phyloP scores from a whole-genome alignment of 2,888 invertebrate species.

The Antitype chi region DNA sequence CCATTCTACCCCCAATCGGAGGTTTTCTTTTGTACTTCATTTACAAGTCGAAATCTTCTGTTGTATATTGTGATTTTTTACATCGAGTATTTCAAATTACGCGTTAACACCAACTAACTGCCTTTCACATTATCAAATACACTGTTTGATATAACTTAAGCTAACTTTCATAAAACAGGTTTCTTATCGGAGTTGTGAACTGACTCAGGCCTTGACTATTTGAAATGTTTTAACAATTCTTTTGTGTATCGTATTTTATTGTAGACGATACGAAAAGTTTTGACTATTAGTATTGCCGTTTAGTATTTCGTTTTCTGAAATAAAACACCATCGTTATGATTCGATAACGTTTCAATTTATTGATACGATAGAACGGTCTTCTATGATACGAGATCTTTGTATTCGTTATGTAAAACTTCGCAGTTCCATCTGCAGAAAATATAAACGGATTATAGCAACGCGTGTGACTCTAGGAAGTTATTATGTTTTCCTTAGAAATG shows the following conservation, averaged over 20 bases:
- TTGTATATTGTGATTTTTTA: slow-evolving; percentile 44
- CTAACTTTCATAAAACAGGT: slow-evolving; percentile 74
- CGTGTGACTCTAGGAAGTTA: slow-evolving; percentile 58
- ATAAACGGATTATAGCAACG: slow-evolving; percentile 50
- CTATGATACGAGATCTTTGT: slow-evolving; percentile 7
- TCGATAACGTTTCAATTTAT: slow-evolving; percentile 18
- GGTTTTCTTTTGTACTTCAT: slow-evolving; percentile 21
- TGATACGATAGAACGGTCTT: slow-evolving; percentile 28
- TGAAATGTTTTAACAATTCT: slow-evolving; percentile 68
- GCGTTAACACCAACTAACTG: slow-evolving; percentile 58
- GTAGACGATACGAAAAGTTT: slow-evolving; percentile 49
- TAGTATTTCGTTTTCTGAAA: slow-evolving; percentile 31
- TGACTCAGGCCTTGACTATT: slow-evolving; percentile 84
- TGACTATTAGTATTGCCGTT: slow-evolving; percentile 37
- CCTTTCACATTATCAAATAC: slow-evolving; percentile 60
- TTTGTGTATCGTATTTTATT: slow-evolving; percentile 62
- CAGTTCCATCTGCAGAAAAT: slow-evolving; percentile 34
- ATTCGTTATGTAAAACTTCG: slow-evolving; percentile 28
- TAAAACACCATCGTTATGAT: slow-evolving; percentile 22
- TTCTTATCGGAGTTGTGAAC: slow-evolving; percentile 82
- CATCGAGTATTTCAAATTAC: slow-evolving; percentile 48
- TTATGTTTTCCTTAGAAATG: slow-evolving; percentile 79
- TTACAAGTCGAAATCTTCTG: slow-evolving; percentile 39
- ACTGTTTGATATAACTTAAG: slow-evolving; percentile 58
- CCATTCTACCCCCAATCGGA: slow-evolving; percentile 28